Evolutionary conservation across 2,113 vertebrate genomes (phyloP).

Genomic region (Eublepharis macularius): DNA sequence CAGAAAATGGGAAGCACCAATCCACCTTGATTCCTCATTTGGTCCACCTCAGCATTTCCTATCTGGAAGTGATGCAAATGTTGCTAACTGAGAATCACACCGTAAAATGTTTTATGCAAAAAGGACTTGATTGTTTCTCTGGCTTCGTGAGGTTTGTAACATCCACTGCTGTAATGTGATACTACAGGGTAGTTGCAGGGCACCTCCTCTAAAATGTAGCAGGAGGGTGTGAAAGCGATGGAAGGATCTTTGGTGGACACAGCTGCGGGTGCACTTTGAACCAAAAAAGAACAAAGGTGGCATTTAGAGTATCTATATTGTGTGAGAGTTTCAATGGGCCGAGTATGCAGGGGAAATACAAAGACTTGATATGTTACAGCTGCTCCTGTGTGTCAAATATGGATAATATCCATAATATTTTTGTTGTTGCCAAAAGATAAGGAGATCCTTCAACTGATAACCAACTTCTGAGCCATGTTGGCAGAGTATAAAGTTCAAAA

Average conservation of each 20-base stretch:
- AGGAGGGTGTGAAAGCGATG: conserved; percentile 12
- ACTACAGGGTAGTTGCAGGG: conserved; percentile 53
- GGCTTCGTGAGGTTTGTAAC: conserved; percentile 45
- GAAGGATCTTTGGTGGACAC: conserved; percentile 29
- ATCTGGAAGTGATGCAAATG: not conserved
- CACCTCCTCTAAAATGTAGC: conserved; percentile 58
- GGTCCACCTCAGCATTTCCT: not conserved
- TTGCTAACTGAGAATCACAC: not conserved
- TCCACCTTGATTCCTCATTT: not conserved
- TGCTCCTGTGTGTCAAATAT: conserved; percentile 36
- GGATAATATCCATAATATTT: not conserved
- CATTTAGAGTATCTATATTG: conserved; percentile 17
- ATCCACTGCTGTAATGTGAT: conserved; percentile 31
- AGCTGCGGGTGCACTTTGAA: conserved; percentile 48
- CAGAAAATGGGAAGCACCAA: conserved; percentile 8
- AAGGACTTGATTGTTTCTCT: conserved; percentile 59
- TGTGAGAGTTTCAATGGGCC: conserved; percentile 24
- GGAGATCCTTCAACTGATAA: not conserved
- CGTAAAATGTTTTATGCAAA: conserved; percentile 11
- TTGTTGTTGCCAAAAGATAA: not conserved
- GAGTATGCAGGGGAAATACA: conserved; percentile 35
- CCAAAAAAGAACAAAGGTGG: conserved; percentile 51
- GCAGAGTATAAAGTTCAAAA: not conserved
- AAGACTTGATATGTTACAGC: conserved; percentile 30
- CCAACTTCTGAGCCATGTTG: not conserved